These are phyloP conservation scores for Psilopogon haemacephalus DNA, from an alignment of 2,113 vertebrate species.

Conservation along the genomic window DNA sequence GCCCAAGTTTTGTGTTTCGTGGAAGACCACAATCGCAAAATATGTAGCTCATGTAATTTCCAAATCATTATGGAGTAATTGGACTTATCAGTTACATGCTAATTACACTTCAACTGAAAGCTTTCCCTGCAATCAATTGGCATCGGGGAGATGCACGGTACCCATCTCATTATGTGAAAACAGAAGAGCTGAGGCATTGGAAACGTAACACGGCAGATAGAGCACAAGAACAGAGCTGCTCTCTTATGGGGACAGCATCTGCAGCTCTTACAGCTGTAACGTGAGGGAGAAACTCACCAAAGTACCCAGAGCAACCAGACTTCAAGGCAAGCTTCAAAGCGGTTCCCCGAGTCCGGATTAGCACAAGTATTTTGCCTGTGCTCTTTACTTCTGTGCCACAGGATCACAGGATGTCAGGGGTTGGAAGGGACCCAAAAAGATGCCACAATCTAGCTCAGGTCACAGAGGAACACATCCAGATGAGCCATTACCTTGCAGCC, in stretches of 20 bases:
- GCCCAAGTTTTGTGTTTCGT: slow-evolving; percentile 46
- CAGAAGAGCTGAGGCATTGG: neutral
- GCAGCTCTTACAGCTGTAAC: neutral
- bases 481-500: no score
- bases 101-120: slow-evolving; percentile 61
- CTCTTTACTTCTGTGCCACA: neutral
- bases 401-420: no score
- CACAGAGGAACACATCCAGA: no score
- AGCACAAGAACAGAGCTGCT: neutral
- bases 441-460: no score
- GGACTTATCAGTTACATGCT: slow-evolving; percentile 69
- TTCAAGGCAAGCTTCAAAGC: neutral
- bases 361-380: neutral
- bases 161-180: slow-evolving; percentile 51
- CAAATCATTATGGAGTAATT: slow-evolving; percentile 67
- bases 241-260: neutral
- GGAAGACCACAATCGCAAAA: slow-evolving; percentile 48
- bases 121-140: slow-evolving; percentile 64
- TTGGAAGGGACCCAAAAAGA: no score
- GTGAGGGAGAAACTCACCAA: neutral
- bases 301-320: neutral
- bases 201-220: neutral
- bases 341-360: neutral
- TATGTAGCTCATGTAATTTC: slow-evolving; percentile 64
- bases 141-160: slow-evolving; percentile 15